Conservation (phyloP, 2,888 invertebrate species). For the Pecten maximus region DNA sequence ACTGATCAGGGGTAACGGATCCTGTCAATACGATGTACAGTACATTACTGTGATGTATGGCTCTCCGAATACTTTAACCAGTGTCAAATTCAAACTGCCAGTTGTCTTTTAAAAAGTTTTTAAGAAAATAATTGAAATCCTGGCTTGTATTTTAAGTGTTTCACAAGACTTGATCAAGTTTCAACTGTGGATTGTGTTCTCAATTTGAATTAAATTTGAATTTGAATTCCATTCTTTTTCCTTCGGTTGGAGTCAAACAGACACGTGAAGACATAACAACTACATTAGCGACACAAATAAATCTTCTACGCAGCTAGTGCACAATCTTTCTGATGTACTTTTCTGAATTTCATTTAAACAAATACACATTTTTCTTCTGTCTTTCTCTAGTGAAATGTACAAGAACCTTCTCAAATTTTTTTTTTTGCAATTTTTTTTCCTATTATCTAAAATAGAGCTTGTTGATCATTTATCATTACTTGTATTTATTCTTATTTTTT, state of each 20-base stretch:
- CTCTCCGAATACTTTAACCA: not conserved
- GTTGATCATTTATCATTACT: too few relatives aligned
- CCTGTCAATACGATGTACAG: not conserved
- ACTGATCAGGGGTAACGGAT: not conserved
- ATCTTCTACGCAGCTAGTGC: not conserved
- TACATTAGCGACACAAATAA: not conserved
- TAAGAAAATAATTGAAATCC: not conserved
- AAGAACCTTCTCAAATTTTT: too few relatives aligned
- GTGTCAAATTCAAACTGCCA: conserved; percentile 21
- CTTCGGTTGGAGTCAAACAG: not conserved
- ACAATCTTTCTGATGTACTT: not conserved
- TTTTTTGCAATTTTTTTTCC: too few relatives aligned
- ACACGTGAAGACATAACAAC: not conserved
- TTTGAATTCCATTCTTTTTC: not conserved
- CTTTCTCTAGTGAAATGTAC: too few relatives aligned
- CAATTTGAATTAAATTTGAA: conserved; percentile 14
- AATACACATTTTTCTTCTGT: not conserved
- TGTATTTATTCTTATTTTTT: too few relatives aligned
- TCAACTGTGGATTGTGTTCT: not conserved
- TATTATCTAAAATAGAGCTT: too few relatives aligned
- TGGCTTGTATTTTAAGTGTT: conserved; percentile 6
- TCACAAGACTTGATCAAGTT: conserved; percentile 11
- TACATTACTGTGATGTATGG: not conserved
- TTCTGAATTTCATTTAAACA: not conserved
- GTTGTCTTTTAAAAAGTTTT: not conserved